These are phyloP conservation scores for Thecocarcelia acutangulata DNA, from an alignment of 2,888 invertebrate species.

Conservation along the genomic window DNA sequence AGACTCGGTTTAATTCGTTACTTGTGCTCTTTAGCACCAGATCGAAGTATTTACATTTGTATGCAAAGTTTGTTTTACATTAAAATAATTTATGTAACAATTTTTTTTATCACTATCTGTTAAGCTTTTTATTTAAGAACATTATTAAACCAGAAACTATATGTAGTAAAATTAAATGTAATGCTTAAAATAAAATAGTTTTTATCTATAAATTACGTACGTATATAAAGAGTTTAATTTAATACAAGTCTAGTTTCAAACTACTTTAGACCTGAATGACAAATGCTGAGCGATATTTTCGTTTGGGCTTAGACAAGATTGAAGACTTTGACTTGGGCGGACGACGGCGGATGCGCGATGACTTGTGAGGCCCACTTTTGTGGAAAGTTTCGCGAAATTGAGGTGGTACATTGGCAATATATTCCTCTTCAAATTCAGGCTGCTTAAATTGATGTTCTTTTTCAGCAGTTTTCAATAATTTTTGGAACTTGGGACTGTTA, in stretches of 20 bases:
- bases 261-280: slow-evolving; percentile 72
- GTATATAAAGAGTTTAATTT: slow-evolving; percentile 15
- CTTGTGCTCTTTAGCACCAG: too few species aligned
- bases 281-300: slow-evolving; percentile 77
- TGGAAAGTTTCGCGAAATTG: slow-evolving; percentile 71
- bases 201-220: slow-evolving; percentile 19
- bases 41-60: too few species aligned
- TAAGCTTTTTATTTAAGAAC: too few species aligned
- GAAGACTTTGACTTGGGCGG: slow-evolving; percentile 73
- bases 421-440: slow-evolving; percentile 73
- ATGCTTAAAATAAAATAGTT: slow-evolving; percentile 27
- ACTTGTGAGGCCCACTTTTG: slow-evolving; percentile 52
- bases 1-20: too few species aligned
- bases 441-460: slow-evolving; percentile 75
- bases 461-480: slow-evolving; percentile 74
- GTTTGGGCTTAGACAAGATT: slow-evolving; percentile 72
- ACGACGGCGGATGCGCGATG: slow-evolving; percentile 73
- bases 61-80: too few species aligned
- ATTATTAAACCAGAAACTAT: background rate
- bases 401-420: slow-evolving; percentile 71
- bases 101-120: too few species aligned
- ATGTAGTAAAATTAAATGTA: slow-evolving; percentile 32
- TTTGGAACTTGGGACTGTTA: slow-evolving; percentile 77
- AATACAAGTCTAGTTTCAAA: slow-evolving; percentile 12
- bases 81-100: too few species aligned